These are phyloP conservation scores for Willisornis vidua DNA, from an alignment of 2,113 vertebrate species.

Conservation along the genomic window DNA sequence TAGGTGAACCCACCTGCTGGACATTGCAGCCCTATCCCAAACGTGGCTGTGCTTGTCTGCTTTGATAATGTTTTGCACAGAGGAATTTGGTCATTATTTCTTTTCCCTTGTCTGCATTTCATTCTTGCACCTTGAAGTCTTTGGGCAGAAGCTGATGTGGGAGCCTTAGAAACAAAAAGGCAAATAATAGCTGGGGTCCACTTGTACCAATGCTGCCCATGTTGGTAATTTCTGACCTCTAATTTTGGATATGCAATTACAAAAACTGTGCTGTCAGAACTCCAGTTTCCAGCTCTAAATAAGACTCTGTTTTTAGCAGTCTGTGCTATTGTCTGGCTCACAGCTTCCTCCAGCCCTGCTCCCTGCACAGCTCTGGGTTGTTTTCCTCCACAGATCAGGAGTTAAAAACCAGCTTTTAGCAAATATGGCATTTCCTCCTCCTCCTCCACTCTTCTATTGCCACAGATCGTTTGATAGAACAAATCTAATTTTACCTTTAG, in stretches of 20 bases:
- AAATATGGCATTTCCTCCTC: background rate
- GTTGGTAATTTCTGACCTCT: background rate
- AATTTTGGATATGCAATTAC: background rate
- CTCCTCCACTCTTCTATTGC: background rate
- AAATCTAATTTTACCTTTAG: conserved; percentile 15
- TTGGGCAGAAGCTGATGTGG: background rate
- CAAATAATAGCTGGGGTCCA: background rate
- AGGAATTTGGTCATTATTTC: background rate
- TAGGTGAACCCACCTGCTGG: background rate
- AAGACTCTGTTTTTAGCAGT: background rate
- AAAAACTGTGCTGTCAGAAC: background rate
- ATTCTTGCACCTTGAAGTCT: background rate
- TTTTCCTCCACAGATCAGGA: background rate
- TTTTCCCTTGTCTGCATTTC: background rate
- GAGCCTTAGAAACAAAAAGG: background rate
- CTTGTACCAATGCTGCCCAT: background rate
- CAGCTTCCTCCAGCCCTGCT: background rate
- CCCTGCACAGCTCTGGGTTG: background rate
- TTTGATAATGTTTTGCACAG: background rate
- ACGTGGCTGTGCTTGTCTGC: background rate
- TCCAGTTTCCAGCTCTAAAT: background rate
- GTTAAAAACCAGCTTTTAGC: background rate
- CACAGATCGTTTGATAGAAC: background rate
- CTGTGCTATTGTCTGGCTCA: background rate
- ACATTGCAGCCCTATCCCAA: background rate